Conservation (phyloP, 1,140 invertebrate species). For the Drosophila kikkawai region DNA sequence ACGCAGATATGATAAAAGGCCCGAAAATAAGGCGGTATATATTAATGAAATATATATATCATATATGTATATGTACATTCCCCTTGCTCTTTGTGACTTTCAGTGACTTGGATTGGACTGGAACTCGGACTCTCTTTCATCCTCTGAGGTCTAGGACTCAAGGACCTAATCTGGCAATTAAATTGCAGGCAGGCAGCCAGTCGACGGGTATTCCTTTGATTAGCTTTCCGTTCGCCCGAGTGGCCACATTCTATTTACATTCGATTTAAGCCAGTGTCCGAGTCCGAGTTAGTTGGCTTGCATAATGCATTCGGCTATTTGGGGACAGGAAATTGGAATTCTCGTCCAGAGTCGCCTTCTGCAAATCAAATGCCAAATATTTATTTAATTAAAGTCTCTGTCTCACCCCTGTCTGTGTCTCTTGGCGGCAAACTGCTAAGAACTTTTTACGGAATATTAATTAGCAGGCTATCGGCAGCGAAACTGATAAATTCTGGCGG, state of each 20-base stretch:
- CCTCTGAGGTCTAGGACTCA: background rate
- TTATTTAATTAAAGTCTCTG: conserved; percentile 50
- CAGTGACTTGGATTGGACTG: background rate
- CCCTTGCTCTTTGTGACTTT: background rate
- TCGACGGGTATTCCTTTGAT: conserved; percentile 15
- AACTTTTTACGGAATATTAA: conserved; percentile 56
- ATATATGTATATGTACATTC: background rate
- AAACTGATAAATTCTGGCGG: conserved; percentile 39
- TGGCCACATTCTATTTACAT: conserved; percentile 12
- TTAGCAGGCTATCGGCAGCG: conserved; percentile 40
- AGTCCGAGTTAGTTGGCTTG: conserved; percentile 2
- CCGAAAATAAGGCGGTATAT: background rate
- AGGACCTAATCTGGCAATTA: conserved; percentile 25
- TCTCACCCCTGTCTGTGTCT: background rate
- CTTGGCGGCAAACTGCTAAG: conserved; percentile 51
- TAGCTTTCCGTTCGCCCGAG: conserved; percentile 10
- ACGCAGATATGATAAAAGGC: conserved; percentile 22
- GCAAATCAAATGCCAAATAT: conserved; percentile 53
- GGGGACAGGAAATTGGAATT: conserved; percentile 55
- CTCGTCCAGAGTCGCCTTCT: background rate
- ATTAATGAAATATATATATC: background rate
- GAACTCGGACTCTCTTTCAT: background rate
- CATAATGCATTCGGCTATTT: conserved; percentile 36
- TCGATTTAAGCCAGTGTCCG: conserved; percentile 10
- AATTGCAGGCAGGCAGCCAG: background rate